A percentile compares a stretch with the other conserved stretches of the same genome.
These are phyloP conservation scores for Drosophila pseudoananassae DNA, from an alignment of 1,140 invertebrate genomes.

Conservation along the genomic window DNA sequence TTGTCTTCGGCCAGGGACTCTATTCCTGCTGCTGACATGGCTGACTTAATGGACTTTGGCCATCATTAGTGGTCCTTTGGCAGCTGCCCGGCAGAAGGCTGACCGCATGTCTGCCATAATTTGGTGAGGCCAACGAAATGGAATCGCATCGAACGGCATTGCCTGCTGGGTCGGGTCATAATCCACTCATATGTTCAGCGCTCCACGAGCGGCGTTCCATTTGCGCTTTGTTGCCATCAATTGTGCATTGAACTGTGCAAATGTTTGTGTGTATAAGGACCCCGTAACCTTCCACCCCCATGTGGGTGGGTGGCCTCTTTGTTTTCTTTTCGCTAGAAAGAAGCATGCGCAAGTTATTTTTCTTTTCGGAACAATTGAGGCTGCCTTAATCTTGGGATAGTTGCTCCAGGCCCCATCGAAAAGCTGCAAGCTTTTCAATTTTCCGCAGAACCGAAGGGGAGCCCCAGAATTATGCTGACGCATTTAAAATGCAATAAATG, in stretches of 20 bases:
- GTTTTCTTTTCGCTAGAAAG: conserved; percentile 13
- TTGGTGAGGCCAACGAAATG: conserved; percentile 44
- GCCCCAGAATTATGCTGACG: conserved; percentile 73
- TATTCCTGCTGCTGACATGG: conserved; percentile 26
- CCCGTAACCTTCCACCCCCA: not conserved
- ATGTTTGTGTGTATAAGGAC: conserved; percentile 47
- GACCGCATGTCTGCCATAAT: conserved; percentile 42
- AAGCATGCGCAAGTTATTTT: conserved; percentile 49
- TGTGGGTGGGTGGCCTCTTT: conserved; percentile 19
- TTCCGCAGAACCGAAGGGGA: conserved; percentile 6
- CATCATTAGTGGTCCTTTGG: conserved; percentile 51
- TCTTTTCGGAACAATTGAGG: conserved; percentile 31
- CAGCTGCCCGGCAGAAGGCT: conserved; percentile 7
- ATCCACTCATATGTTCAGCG: conserved; percentile 49
- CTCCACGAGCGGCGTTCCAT: conserved; percentile 23
- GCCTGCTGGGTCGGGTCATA: conserved; percentile 41
- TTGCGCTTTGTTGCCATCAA: conserved; percentile 58
- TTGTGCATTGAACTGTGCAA: conserved; percentile 76
- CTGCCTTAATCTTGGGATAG: conserved; percentile 27
- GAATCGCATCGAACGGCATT: conserved; percentile 25
- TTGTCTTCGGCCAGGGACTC: conserved; percentile 18
- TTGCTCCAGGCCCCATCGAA: conserved; percentile 11
- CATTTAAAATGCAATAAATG: conserved; percentile 75
- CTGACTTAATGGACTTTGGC: conserved; percentile 39
- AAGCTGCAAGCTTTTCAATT: conserved; percentile 53